phyloP scores from a whole-genome alignment of 2,113 vertebrate species.

The Phaethon lepturus region DNA sequence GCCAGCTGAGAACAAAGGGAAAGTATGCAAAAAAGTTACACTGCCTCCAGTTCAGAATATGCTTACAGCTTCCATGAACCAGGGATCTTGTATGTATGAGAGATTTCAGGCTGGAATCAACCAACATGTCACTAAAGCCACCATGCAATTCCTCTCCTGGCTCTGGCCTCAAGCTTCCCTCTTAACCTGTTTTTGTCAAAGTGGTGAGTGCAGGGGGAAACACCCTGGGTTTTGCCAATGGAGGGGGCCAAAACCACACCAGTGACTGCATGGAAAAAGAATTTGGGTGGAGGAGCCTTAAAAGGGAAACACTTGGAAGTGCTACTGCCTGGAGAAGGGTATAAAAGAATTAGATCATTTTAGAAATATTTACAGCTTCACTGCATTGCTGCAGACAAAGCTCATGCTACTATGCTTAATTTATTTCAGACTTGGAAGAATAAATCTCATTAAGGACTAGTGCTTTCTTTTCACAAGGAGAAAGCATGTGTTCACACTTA shows the following conservation, averaged over 20 bases:
- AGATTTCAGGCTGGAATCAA: background rate
- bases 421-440: slow-evolving; percentile 49
- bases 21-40: fast-evolving
- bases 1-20: background rate
- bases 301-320: background rate
- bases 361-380: slow-evolving; percentile 35
- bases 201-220: background rate
- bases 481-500: slow-evolving; percentile 56
- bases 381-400: background rate
- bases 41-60: background rate
- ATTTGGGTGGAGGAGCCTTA: background rate
- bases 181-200: background rate
- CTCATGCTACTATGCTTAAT: slow-evolving; percentile 16
- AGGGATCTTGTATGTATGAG: fast-evolving
- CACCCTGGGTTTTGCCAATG: background rate
- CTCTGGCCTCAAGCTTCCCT: background rate
- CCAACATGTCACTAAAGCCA: too few species aligned
- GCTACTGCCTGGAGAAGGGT: background rate
- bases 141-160: background rate
- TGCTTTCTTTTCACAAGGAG: slow-evolving; percentile 7
- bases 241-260: background rate
- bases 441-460: slow-evolving; percentile 36
- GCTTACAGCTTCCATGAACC: background rate
- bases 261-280: background rate
- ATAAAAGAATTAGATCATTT: slow-evolving; percentile 14